Percentiles rank a stretch among this genome's conserved stretches.
Conservation (phyloP, 2,113 vertebrate species). For the Periophthalmodon schlosseri region DNA sequence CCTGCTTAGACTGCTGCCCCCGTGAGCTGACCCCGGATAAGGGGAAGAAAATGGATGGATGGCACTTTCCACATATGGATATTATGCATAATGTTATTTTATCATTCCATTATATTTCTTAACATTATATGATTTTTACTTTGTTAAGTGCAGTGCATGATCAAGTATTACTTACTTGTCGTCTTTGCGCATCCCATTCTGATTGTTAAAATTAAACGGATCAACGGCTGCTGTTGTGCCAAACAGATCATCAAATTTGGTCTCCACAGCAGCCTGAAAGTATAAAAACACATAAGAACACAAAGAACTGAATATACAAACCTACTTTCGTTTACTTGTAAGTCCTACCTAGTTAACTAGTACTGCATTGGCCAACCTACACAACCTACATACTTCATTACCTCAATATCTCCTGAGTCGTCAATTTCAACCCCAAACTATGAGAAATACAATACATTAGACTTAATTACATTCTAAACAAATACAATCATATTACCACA, state of each 20-base stretch:
- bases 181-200: constrained; percentile 91
- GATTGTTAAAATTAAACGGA: constrained; percentile 95
- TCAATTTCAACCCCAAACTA: constrained; percentile 5
- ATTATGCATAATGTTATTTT: too few species aligned
- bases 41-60: too few species aligned
- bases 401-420: neutral
- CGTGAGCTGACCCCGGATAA: too few species aligned
- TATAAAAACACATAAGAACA: constrained; percentile 1
- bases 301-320: neutral
- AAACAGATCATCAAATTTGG: constrained; percentile 93
- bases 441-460: constrained; percentile 14
- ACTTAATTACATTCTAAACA: neutral
- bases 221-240: constrained; percentile 87
- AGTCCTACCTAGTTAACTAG: constrained; percentile 1
- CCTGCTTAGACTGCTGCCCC: too few species aligned
- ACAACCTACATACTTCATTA: constrained; percentile 9
- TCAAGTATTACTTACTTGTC: constrained; percentile 83
- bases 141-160: neutral
- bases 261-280: constrained; percentile 83
- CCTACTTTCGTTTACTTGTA: neutral
- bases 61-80: too few species aligned
- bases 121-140: neutral
- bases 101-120: neutral
- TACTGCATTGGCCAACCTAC: neutral
- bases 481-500: constrained; percentile 20